These are phyloP conservation scores for Pantherophis vulpinus DNA, from an alignment of 2,797 vertebrate genomes.

Conservation along the genomic window DNA sequence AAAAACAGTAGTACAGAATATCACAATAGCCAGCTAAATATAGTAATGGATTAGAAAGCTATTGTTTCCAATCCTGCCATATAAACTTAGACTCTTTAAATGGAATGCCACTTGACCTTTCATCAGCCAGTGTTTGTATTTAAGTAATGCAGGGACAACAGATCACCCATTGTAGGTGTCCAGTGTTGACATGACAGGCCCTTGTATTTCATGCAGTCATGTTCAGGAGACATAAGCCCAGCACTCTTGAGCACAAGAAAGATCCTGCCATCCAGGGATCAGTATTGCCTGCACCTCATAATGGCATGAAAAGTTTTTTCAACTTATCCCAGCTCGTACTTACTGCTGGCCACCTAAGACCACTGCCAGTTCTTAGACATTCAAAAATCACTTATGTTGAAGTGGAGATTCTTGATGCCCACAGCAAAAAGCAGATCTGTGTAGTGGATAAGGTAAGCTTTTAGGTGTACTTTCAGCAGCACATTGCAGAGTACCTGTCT, in stretches of 20 bases:
- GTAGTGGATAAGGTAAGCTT: conserved; percentile 75
- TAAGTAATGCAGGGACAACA: conserved; percentile 59
- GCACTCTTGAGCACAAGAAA: conserved; percentile 42
- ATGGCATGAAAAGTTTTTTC: conserved; percentile 63
- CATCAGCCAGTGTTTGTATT: conserved; percentile 57
- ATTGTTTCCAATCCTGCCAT: conserved; percentile 74
- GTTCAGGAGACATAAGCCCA: conserved; percentile 60
- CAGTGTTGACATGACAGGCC: conserved; percentile 53
- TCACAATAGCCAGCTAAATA: conserved; percentile 72
- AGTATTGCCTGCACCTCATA: conserved; percentile 43
- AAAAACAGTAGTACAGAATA: conserved; percentile 24
- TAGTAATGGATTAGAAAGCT: conserved; percentile 72
- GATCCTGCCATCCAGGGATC: conserved; percentile 47
- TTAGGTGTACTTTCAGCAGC: background rate
- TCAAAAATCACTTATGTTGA: conserved; percentile 73
- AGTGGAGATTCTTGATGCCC: conserved; percentile 76
- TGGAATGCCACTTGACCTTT: conserved; percentile 73
- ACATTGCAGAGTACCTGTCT: fast-evolving
- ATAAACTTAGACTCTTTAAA: conserved; percentile 69
- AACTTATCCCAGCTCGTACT: conserved; percentile 70
- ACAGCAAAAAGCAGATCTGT: conserved; percentile 76
- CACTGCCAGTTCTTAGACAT: conserved; percentile 56
- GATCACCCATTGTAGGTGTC: conserved; percentile 47
- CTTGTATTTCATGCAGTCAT: conserved; percentile 55
- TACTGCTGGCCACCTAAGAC: conserved; percentile 62